Evolutionary conservation across 92 coral and sea anemone species (phyloP).

Genomic region (Pocillopora grandis): DNA sequence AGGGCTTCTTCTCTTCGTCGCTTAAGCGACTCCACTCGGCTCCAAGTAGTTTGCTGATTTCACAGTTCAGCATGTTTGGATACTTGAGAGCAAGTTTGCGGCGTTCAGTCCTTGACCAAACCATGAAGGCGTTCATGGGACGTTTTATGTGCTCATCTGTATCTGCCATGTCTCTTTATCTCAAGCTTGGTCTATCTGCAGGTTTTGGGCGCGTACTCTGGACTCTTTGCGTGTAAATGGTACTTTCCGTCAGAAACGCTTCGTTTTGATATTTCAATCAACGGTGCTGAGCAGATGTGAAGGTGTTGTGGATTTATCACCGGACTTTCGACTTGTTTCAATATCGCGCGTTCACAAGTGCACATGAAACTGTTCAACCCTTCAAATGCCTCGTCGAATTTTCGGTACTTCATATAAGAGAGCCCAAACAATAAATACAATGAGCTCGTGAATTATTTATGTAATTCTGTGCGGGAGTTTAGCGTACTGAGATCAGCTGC

Average conservation of each 20-base stretch:
- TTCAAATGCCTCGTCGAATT: constrained; percentile 37
- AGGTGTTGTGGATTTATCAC: constrained; percentile 3
- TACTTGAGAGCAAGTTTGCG: constrained; percentile 88
- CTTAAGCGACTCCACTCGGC: constrained; percentile 94
- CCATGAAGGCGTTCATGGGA: constrained; percentile 95
- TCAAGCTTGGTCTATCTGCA: neutral
- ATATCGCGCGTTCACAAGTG: neutral
- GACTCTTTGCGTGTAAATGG: neutral
- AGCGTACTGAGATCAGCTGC: constrained; percentile 44
- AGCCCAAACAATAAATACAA: constrained; percentile 53
- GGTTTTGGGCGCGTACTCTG: constrained; percentile 10
- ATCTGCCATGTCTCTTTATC: constrained; percentile 52
- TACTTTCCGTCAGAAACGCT: neutral
- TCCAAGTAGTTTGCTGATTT: constrained; percentile 89
- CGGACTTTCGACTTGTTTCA: neutral
- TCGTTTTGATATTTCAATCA: too few species aligned
- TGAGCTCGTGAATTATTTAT: constrained; percentile 51
- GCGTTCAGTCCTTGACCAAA: constrained; percentile 90
- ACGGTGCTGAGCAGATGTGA: neutral
- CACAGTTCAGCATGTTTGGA: constrained; percentile 94
- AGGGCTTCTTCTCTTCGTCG: constrained; percentile 88
- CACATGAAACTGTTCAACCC: constrained; percentile 6
- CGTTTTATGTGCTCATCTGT: constrained; percentile 80
- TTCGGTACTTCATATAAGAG: constrained; percentile 50
- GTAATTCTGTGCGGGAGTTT: constrained; percentile 21